phyloP scores from a whole-genome alignment of 2,113 vertebrate genomes.

The Percopsis transmontana region DNA sequence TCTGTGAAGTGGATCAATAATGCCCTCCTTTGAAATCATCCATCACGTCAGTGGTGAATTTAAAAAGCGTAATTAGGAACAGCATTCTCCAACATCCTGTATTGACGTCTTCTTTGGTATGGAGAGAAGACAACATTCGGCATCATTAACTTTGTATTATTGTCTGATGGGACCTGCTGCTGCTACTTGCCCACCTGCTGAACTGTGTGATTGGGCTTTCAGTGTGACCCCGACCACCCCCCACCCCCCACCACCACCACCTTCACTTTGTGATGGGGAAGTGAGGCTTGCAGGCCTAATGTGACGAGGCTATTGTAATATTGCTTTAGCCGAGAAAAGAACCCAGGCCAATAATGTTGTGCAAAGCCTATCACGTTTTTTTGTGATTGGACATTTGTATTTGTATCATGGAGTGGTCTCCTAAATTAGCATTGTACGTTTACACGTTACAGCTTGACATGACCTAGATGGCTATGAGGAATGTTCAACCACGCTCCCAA shows the following conservation, averaged over 20 bases:
- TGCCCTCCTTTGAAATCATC: constrained; percentile 80
- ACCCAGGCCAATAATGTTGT: background rate
- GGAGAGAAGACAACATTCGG: constrained; percentile 81
- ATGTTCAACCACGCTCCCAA: constrained; percentile 40
- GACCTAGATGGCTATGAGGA: constrained; percentile 21
- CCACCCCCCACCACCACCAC: background rate
- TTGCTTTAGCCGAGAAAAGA: constrained; percentile 39
- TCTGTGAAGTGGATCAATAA: constrained; percentile 84
- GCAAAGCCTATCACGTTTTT: too few relatives aligned
- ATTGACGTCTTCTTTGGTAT: constrained; percentile 78
- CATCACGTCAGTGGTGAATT: constrained; percentile 77
- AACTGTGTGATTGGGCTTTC: constrained; percentile 78
- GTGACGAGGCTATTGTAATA: constrained; percentile 63
- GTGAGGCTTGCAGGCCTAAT: constrained; percentile 58
- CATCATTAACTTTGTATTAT: constrained; percentile 85
- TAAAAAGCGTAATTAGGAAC: constrained; percentile 83
- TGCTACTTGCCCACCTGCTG: constrained; percentile 74
- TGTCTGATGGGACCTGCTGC: constrained; percentile 77
- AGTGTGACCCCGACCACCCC: constrained; percentile 40
- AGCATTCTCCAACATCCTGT: constrained; percentile 79
- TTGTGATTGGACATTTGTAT: background rate
- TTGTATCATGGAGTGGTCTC: constrained; percentile 8
- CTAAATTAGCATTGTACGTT: constrained; percentile 39
- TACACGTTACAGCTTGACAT: constrained; percentile 29
- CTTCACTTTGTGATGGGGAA: constrained; percentile 60